Conservation (phyloP, 2,113 vertebrate species). For the Rhagologus leucostigma region DNA sequence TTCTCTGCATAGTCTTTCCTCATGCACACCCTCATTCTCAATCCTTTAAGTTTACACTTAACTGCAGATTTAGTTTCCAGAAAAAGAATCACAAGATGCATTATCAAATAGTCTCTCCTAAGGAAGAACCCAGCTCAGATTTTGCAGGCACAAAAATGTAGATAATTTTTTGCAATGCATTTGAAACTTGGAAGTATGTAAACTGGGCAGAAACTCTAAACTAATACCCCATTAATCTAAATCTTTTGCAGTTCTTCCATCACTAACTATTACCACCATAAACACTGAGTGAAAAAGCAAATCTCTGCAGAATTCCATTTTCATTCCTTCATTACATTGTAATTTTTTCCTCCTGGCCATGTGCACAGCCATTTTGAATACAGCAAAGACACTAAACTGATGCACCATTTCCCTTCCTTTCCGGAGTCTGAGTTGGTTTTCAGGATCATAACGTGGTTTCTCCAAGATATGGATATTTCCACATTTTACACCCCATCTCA, state of each 20-base stretch:
- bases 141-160: background rate
- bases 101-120: background rate
- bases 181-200: background rate
- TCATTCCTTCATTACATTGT: background rate
- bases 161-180: background rate
- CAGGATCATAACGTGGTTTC: background rate
- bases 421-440: background rate
- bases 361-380: background rate
- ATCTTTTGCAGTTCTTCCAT: conserved; percentile 5
- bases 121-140: background rate
- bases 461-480: background rate
- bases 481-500: background rate
- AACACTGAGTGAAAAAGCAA: background rate
- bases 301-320: background rate
- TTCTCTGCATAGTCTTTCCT: background rate
- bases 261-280: background rate
- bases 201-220: conserved; percentile 27
- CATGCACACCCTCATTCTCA: background rate
- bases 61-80: background rate
- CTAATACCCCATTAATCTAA: conserved; percentile 40
- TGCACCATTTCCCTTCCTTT: background rate
- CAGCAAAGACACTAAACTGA: background rate
- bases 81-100: background rate
- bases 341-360: background rate
- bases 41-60: background rate